Evolutionary conservation across 1,140 invertebrate genomes (phyloP).

Genomic region (Nomia melanderi): DNA sequence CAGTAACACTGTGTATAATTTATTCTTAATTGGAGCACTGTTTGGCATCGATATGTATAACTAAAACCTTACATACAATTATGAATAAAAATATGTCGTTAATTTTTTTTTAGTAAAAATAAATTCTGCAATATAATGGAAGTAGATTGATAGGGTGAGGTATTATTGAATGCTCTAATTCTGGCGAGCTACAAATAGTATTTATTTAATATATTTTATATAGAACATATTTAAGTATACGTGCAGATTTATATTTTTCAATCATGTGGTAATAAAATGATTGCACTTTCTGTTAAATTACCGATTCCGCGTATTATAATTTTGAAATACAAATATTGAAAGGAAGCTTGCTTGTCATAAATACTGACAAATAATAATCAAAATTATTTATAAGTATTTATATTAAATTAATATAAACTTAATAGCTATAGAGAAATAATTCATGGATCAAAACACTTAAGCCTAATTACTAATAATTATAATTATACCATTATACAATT

Average conservation of each 20-base stretch:
- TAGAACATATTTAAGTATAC: not conserved
- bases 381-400: slow-evolving; percentile 33
- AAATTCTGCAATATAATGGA: not conserved
- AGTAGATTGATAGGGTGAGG: not conserved
- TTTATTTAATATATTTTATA: slow-evolving; percentile 8
- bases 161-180: not conserved
- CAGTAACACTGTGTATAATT: not conserved
- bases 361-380: slow-evolving; percentile 34
- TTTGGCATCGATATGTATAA: not conserved
- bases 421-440: not conserved
- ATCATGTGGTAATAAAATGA: not conserved
- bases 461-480: not conserved
- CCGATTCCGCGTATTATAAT: too few species aligned
- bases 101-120: not conserved
- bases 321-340: not conserved
- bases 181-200: not conserved
- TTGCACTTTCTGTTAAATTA: not conserved
- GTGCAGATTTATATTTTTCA: not conserved
- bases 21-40: not conserved
- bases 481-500: slow-evolving; percentile 33
- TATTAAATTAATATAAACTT: slow-evolving; percentile 10
- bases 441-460: not conserved
- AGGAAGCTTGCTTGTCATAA: not conserved
- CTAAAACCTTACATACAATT: not conserved
- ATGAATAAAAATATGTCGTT: not conserved